Evolutionary conservation across 2,888 invertebrate genomes (phyloP).

Genomic region (Lithophane ornitopus): DNA sequence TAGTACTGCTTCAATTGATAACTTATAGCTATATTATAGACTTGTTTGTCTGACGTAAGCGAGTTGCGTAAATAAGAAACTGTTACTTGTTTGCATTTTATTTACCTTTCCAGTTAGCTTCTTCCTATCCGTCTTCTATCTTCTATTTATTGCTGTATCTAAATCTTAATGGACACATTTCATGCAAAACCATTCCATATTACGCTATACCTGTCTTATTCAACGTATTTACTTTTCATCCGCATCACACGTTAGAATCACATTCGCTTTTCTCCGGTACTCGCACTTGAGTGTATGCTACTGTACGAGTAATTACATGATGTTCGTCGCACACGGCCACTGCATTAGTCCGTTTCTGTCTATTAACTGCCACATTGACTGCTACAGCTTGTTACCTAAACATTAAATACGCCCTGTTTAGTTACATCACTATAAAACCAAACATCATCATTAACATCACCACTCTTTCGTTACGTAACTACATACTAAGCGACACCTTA

Average conservation of each 20-base stretch:
- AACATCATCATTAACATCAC: neutral
- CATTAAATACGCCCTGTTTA: constrained; percentile 1
- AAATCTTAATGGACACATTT: neutral
- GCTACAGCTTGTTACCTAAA: neutral
- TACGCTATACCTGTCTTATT: neutral
- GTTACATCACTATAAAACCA: neutral
- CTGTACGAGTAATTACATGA: constrained; percentile 38
- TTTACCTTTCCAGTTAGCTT: neutral
- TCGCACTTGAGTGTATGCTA: constrained; percentile 1
- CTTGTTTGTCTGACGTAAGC: constrained; percentile 39
- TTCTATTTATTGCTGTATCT: neutral
- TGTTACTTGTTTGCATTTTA: constrained; percentile 19
- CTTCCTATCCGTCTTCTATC: neutral
- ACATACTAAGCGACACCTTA: neutral
- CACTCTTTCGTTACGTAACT: neutral
- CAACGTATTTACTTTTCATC: constrained; percentile 9
- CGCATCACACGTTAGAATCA: constrained; percentile 17
- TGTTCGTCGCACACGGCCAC: neutral
- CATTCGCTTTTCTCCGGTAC: constrained; percentile 18
- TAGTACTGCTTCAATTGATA: constrained; percentile 66
- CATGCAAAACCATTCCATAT: neutral
- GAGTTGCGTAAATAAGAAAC: constrained; percentile 23
- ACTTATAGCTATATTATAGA: constrained; percentile 49
- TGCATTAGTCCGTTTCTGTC: constrained; percentile 18
- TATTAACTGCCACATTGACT: constrained; percentile 33